Conservation (phyloP, 2,888 invertebrate species). For the Himalopsyche kuldschensis region DNA sequence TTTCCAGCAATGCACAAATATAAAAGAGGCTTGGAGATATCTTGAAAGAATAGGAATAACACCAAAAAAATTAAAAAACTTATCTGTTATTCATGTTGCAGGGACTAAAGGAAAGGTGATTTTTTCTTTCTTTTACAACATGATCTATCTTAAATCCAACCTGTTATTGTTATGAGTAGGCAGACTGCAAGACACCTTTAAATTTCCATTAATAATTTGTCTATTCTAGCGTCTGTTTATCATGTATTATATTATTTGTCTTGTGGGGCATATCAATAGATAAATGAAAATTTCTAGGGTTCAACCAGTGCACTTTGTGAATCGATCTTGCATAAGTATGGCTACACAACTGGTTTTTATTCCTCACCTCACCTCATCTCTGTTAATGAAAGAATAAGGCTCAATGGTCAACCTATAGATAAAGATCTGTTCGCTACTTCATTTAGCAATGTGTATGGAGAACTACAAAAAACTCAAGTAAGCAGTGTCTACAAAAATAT, state of each 20-base stretch:
- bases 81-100: constrained; percentile 91
- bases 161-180: not conserved
- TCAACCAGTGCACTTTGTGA: constrained; percentile 94
- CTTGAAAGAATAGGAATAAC: constrained; percentile 66
- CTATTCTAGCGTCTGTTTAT: no score
- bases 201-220: no score
- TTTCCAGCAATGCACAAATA: constrained; percentile 51
- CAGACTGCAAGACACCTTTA: not conserved
- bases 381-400: constrained; percentile 87
- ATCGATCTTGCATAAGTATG: constrained; percentile 80
- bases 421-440: constrained; percentile 72
- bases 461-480: constrained; percentile 58
- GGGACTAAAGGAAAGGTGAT: constrained; percentile 94
- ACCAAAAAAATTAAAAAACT: constrained; percentile 65
- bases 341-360: constrained; percentile 89
- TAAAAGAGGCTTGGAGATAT: constrained; percentile 62
- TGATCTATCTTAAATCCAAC: not conserved
- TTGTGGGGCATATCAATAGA: no score
- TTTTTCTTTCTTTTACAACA: not conserved
- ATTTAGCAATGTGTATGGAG: constrained; percentile 81
- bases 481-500: no score
- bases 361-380: constrained; percentile 95
- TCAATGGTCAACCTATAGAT: constrained; percentile 79
- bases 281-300: constrained; percentile 56
- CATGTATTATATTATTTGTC: no score